Percentiles rank a stretch among this genome's conserved stretches.
These are phyloP conservation scores for Nasonovia ribisnigri DNA, from an alignment of 2,888 invertebrate species.

Conservation along the genomic window DNA sequence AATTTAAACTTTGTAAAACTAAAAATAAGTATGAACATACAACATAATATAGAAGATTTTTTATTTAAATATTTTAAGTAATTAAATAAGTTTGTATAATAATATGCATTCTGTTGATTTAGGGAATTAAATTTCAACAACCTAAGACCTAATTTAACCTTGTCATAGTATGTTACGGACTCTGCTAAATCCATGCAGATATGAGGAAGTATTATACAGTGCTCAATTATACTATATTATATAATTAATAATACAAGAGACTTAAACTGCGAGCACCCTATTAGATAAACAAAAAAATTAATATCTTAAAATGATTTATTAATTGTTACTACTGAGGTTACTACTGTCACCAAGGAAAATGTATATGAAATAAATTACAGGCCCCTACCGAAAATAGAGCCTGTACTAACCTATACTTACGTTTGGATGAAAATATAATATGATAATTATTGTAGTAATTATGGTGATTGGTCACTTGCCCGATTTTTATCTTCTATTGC, in stretches of 20 bases:
- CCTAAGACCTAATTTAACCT: background rate
- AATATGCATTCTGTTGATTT: background rate
- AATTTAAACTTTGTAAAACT: background rate
- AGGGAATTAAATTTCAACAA: background rate
- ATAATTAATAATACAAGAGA: background rate
- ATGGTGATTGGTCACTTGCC: background rate
- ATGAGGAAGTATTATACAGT: background rate
- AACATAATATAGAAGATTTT: too few species aligned
- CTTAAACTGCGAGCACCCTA: background rate
- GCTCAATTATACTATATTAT: background rate
- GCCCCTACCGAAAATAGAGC: background rate
- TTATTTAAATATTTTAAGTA: too few species aligned
- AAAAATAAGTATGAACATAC: too few species aligned
- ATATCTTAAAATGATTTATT: background rate
- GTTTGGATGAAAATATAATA: background rate
- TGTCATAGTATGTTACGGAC: background rate
- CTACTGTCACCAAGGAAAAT: background rate
- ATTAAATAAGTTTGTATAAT: too few species aligned
- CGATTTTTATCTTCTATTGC: too few species aligned
- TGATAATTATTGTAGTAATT: background rate
- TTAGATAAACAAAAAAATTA: background rate
- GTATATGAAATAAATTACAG: slow-evolving; percentile 1
- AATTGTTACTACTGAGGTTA: background rate
- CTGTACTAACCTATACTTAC: background rate
- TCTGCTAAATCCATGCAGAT: background rate